Base-by-base conservation (phyloP, 1,140 invertebrate genomes). In the Polyergus mexicanus region DNA sequence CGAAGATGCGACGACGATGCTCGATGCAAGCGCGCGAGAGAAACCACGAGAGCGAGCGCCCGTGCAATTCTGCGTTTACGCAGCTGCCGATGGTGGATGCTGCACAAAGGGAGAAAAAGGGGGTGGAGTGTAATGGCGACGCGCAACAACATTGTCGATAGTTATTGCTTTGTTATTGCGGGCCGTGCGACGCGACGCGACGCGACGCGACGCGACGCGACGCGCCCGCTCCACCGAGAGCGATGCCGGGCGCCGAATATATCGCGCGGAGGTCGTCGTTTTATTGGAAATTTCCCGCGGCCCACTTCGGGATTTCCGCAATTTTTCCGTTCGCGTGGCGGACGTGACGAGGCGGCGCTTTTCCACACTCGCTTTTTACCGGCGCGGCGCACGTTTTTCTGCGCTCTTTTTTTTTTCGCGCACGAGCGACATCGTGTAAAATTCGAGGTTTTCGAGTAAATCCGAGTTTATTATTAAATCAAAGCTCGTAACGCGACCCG, bases 131-230 rank as follows among this genome's bases (percentile, higher is more conserved):
- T 90, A 90, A 87, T 89, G 74, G 80, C 75, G 60, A 77, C 74
- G 88, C 44, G 84, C 85, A 51, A 51, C 47, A 51, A 41, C 88
- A 44, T 77, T 88, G 88, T 88, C 89, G 88, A 90, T 90, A 87
- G 89, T 90, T 90, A 90, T 90, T 90, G 89, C 89, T 90, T 90
- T 90, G 89, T 90, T 90, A 90, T 90, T 89, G n/a, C n/a, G 88
- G 88, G 78, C 60, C 77, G 76, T 25, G 76, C 68, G 72, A 78
- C 87, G 77, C 85, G 77, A 78, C 60, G 38, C 38, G n/a, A n/a
- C n/a, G n/a, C n/a, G n/a, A 28, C 71, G 32, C 51, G 28, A 77
- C 84, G 76, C 85, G 71, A 71, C 47, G 6, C 25, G 54, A 41
- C 72, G 54, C 54, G 47, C n/a, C 28, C 66, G 54, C 58, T 38